These are phyloP conservation scores for Cheirogaleus medius DNA, from an alignment of 2,113 vertebrate species.

Conservation along the genomic window DNA sequence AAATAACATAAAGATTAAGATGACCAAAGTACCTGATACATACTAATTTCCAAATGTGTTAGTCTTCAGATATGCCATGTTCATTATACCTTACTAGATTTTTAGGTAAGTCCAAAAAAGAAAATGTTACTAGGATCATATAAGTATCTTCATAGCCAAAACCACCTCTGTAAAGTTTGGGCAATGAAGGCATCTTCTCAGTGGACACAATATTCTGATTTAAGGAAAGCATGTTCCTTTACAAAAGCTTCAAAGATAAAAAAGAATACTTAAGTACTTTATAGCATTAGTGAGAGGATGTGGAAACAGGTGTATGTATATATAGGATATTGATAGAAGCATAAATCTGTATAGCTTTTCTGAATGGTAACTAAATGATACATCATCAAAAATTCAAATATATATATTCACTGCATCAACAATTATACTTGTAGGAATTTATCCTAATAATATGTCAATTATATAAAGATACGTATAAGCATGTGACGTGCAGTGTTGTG, in stretches of 20 bases:
- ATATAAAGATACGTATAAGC: background rate
- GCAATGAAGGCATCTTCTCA: background rate
- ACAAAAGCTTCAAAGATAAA: background rate
- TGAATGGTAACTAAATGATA: background rate
- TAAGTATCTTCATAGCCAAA: background rate
- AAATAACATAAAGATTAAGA: background rate
- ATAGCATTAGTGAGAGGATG: background rate
- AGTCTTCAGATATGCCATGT: background rate
- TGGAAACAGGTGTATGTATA: background rate
- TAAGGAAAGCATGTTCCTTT: background rate
- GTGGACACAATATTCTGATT: background rate
- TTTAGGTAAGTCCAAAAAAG: background rate
- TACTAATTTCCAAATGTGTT: background rate
- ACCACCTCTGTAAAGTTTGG: background rate
- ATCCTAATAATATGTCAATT: background rate
- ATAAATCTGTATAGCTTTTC: background rate
- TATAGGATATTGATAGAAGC: background rate
- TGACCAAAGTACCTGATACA: background rate
- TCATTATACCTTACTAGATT: background rate
- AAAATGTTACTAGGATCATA: background rate
- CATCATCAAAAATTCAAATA: slow-evolving; percentile 8
- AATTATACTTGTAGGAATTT: slow-evolving; percentile 5
- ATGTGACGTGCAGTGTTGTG: background rate
- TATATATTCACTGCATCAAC: background rate
- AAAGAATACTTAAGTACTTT: background rate